A percentile compares a stretch with the other conserved stretches of the same genome.
Conservation (phyloP, 2,888 invertebrate species). For the Ormyrus pomaceus region DNA sequence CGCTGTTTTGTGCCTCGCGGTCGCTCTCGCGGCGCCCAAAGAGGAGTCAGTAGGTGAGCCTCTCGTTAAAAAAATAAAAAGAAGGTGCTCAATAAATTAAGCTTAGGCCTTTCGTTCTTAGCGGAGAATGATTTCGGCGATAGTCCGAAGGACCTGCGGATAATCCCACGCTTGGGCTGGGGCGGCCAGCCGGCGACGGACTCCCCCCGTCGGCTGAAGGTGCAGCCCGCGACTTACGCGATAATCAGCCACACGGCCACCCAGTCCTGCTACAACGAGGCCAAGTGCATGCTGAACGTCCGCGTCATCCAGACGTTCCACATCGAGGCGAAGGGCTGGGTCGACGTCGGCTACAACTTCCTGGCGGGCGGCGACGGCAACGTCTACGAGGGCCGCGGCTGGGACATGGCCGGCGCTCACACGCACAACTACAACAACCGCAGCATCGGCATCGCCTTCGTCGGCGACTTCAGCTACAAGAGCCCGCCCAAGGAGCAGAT, state of each 20-base stretch:
- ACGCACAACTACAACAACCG: constrained; percentile 81
- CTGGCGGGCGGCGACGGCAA: constrained; percentile 87
- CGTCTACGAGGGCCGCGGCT: constrained; percentile 85
- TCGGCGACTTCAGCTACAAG: constrained; percentile 82
- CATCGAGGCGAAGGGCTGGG: constrained; percentile 81
- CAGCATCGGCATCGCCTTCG: constrained; percentile 84
- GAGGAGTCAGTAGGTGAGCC: constrained; percentile 41
- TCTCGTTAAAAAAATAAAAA: background rate
- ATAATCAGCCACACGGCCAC: constrained; percentile 69
- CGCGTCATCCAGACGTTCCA: constrained; percentile 75
- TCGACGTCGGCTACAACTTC: constrained; percentile 80
- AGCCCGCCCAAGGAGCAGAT: constrained; percentile 66
- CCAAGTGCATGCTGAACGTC: constrained; percentile 65
- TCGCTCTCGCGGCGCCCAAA: background rate
- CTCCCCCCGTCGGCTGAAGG: constrained; percentile 58
- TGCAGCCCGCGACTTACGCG: constrained; percentile 68
- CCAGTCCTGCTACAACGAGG: constrained; percentile 69
- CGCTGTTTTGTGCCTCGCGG: constrained; percentile 2
- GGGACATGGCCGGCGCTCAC: constrained; percentile 85
- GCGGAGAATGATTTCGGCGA: constrained; percentile 37
- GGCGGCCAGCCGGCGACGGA: constrained; percentile 79
- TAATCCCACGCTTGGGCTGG: constrained; percentile 81
- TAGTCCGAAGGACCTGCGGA: constrained; percentile 66
- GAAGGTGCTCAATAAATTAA: background rate
- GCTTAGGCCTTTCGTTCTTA: background rate